A percentile compares a stretch with the other conserved stretches of the same genome.
phyloP scores from a whole-genome alignment of 2,113 vertebrate species.

The Ivindomyrus marchei region DNA sequence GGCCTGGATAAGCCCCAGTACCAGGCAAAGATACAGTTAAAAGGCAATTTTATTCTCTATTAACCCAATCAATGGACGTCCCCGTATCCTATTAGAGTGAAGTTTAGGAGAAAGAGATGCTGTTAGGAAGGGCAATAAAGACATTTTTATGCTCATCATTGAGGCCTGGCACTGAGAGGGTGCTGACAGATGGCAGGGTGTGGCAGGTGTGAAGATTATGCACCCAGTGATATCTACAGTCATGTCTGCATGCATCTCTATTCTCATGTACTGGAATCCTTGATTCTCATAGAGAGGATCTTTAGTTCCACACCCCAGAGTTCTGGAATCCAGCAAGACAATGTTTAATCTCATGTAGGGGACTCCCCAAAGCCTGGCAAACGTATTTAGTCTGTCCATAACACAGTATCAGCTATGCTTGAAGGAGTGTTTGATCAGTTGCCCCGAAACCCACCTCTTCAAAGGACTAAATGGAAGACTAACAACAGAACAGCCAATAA shows the following conservation, averaged over 20 bases:
- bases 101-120: constrained; percentile 55
- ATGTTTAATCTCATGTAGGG: neutral
- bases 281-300: neutral
- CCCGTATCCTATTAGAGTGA: constrained; percentile 64
- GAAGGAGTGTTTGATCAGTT: neutral
- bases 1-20: constrained; percentile 58
- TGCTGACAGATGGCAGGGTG: constrained; percentile 1
- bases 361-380: neutral
- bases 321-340: neutral
- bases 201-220: neutral
- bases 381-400: neutral
- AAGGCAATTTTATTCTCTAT: constrained; percentile 77
- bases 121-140: constrained; percentile 53
- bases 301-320: neutral
- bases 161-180: constrained; percentile 31
- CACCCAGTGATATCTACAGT: neutral
- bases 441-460: neutral
- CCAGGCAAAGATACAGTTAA: constrained; percentile 61
- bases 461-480: neutral
- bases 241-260: neutral
- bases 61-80: constrained; percentile 76
- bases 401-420: neutral
- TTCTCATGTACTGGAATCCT: neutral
- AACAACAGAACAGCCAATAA: neutral
- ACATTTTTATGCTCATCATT: constrained; percentile 55